phyloP scores from a whole-genome alignment of 2,797 vertebrate genomes.

The Numenius phaeopus region DNA sequence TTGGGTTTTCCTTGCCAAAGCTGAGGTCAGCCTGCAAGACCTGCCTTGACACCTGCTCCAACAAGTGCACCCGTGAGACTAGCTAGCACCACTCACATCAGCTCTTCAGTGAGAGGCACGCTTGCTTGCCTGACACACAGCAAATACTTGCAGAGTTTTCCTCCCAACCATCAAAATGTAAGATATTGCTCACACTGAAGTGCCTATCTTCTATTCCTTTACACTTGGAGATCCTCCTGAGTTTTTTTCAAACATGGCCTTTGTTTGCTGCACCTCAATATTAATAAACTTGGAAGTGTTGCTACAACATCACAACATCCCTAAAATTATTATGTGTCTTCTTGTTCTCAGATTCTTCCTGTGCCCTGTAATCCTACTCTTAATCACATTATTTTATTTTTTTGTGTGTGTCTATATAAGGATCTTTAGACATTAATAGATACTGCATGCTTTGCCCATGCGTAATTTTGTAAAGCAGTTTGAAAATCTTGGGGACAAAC shows the following conservation, averaged over 20 bases:
- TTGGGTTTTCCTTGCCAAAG: slow-evolving; percentile 11
- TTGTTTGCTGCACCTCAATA: background rate
- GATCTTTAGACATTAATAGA: background rate
- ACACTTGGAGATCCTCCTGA: background rate
- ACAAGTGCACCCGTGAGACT: background rate
- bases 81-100: background rate
- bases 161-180: background rate
- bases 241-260: background rate
- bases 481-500: background rate
- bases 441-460: background rate
- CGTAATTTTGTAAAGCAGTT: background rate
- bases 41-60: background rate
- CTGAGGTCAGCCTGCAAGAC: background rate
- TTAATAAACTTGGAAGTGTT: background rate
- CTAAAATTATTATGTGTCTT: background rate
- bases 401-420: background rate
- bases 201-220: background rate
- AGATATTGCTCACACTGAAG: background rate
- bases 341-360: background rate
- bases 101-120: background rate
- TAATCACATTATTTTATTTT: background rate
- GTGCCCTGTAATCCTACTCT: background rate
- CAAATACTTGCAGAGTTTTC: background rate
- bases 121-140: background rate
- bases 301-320: background rate